Percentiles rank a stretch among this genome's conserved stretches.
phyloP scores from a whole-genome alignment of 2,113 vertebrate genomes.

The Sula dactylatra region DNA sequence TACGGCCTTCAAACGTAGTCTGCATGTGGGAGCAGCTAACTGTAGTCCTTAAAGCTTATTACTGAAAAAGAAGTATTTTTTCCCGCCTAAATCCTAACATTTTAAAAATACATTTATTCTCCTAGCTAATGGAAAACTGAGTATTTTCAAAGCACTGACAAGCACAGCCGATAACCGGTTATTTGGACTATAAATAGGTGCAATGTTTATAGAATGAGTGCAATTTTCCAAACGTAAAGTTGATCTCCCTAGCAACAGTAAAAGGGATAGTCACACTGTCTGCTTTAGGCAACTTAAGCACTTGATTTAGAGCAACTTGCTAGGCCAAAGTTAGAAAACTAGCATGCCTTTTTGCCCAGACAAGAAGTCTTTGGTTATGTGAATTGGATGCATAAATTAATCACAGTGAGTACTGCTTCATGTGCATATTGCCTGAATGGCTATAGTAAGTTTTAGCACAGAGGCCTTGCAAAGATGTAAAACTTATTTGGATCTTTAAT shows the following conservation, averaged over 20 bases:
- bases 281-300: background rate
- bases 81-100: background rate
- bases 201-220: background rate
- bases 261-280: background rate
- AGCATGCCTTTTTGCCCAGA: background rate
- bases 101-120: background rate
- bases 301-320: background rate
- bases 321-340: background rate
- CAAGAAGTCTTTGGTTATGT: background rate
- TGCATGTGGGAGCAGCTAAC: background rate
- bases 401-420: rapidly evolving
- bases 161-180: background rate
- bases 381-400: background rate
- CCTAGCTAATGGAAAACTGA: background rate
- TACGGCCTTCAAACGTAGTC: background rate
- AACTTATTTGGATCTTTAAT: background rate
- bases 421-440: background rate
- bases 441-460: background rate
- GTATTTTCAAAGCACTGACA: background rate
- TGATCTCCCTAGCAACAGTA: background rate
- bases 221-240: background rate
- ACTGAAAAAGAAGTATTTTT: background rate
- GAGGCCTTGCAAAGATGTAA: background rate
- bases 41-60: background rate
- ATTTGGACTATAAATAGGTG: background rate